Evolutionary conservation across 1,140 invertebrate genomes (phyloP).

Genomic region (Drosophila murphyi): DNA sequence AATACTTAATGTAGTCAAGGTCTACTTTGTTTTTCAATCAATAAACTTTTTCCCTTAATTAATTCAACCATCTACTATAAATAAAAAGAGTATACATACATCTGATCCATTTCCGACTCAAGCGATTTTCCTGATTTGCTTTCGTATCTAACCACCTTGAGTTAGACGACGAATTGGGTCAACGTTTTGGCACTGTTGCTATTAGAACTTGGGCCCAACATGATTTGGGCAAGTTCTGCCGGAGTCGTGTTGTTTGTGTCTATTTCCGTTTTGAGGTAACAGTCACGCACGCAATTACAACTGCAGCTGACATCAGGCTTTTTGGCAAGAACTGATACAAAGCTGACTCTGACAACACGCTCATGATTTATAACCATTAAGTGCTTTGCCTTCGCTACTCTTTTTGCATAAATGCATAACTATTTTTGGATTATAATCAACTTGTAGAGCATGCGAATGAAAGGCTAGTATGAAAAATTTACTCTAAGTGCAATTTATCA

Average conservation of each 20-base stretch:
- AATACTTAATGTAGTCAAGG: neutral
- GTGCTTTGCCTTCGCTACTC: neutral
- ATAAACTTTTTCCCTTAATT: neutral
- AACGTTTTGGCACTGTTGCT: conserved; percentile 49
- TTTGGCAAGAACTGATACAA: conserved; percentile 27
- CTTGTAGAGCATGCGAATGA: no score
- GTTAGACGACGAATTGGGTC: conserved; percentile 60
- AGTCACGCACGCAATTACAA: conserved; percentile 47
- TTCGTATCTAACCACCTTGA: conserved; percentile 39
- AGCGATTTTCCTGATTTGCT: neutral
- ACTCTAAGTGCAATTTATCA: no score
- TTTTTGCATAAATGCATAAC: conserved; percentile 7
- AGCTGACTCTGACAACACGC: conserved; percentile 19
- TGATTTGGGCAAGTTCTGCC: conserved; percentile 48
- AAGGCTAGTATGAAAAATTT: no score
- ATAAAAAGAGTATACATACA: neutral
- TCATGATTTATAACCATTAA: conserved; percentile 14
- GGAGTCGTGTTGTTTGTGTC: conserved; percentile 43
- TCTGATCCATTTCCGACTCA: neutral
- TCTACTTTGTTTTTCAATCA: neutral
- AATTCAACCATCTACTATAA: neutral
- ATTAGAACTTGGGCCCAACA: conserved; percentile 43
- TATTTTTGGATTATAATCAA: neutral
- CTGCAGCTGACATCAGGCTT: conserved; percentile 31
- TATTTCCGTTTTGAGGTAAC: conserved; percentile 63